These are phyloP conservation scores for Hippocampus mohnikei DNA, from an alignment of 2,113 vertebrate genomes.

Conservation along the genomic window DNA sequence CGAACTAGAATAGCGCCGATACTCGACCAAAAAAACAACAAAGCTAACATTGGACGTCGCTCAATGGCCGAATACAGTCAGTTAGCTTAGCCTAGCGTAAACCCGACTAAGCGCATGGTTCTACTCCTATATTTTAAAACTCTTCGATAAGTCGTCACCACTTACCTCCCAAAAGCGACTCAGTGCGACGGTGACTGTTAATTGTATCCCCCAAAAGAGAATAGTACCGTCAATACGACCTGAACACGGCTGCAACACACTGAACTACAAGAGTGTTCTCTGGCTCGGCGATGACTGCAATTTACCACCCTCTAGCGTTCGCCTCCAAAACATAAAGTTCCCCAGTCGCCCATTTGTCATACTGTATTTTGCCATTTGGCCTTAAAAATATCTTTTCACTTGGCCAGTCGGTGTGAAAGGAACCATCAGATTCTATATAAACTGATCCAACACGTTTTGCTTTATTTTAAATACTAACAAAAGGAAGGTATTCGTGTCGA, in stretches of 20 bases:
- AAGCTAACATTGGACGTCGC: slow-evolving; percentile 34
- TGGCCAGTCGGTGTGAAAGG: neutral
- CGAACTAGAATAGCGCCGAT: slow-evolving; percentile 26
- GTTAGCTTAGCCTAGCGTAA: slow-evolving; percentile 44
- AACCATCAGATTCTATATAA: neutral
- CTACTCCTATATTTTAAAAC: slow-evolving; percentile 1
- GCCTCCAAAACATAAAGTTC: neutral
- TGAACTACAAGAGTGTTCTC: slow-evolving; percentile 1
- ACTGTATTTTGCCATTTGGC: neutral
- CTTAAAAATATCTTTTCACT: neutral
- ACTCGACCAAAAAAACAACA: slow-evolving; percentile 14
- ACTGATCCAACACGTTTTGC: neutral
- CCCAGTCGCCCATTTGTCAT: neutral
- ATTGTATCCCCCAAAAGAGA: slow-evolving; percentile 1
- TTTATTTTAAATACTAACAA: neutral
- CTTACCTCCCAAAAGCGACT: neutral
- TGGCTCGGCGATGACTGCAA: neutral
- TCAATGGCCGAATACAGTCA: slow-evolving; percentile 12
- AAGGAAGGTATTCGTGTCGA: neutral
- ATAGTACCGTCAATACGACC: neutral
- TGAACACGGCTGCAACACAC: neutral
- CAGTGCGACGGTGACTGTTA: neutral
- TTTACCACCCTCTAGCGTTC: slow-evolving; percentile 28
- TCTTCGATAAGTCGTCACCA: neutral
- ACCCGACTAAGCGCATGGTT: neutral